phyloP scores from a whole-genome alignment of 2,797 vertebrate species.

The Danio choprae region DNA sequence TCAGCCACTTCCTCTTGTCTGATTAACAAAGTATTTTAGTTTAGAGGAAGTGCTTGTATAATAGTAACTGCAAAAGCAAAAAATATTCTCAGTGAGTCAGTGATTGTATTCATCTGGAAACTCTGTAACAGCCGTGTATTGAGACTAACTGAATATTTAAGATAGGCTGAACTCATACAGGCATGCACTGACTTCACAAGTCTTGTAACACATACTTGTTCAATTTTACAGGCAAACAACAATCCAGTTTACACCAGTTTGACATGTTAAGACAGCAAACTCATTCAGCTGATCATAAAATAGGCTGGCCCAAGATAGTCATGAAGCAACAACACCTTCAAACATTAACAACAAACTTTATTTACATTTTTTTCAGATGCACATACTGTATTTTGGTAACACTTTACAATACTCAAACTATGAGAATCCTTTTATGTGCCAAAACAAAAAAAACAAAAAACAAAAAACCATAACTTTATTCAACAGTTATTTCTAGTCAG shows the following conservation, averaged over 20 bases:
- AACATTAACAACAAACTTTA: background rate
- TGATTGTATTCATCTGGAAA: constrained; percentile 11
- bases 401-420: too few relatives aligned
- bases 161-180: background rate
- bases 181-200: constrained; percentile 7
- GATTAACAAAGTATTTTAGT: constrained; percentile 53
- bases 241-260: constrained; percentile 36
- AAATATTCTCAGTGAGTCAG: constrained; percentile 39
- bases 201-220: constrained; percentile 14
- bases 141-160: background rate
- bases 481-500: too few relatives aligned
- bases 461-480: too few relatives aligned
- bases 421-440: too few relatives aligned
- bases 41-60: constrained; percentile 33
- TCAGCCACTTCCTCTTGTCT: constrained; percentile 32
- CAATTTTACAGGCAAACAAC: constrained; percentile 28
- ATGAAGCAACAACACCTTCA: background rate
- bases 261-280: constrained; percentile 29
- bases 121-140: background rate
- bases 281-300: constrained; percentile 6
- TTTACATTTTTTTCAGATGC: too few relatives aligned
- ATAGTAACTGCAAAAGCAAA: constrained; percentile 25
- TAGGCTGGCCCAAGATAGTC: background rate
- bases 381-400: too few relatives aligned
- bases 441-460: too few relatives aligned